Conservation (phyloP, 2,888 invertebrate genomes). For the Drosophila peninsularis region DNA sequence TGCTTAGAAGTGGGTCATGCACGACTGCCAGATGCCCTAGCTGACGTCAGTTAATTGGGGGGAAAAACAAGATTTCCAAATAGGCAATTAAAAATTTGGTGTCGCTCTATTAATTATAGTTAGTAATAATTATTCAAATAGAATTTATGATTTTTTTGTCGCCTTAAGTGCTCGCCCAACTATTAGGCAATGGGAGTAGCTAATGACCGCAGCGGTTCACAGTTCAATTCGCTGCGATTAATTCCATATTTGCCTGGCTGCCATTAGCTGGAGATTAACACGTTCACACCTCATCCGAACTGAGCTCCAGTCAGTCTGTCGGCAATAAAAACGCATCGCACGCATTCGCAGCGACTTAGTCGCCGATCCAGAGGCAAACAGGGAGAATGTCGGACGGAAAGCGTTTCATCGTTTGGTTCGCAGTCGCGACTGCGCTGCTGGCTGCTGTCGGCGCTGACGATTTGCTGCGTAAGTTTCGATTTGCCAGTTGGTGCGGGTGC, state of each 20-base stretch:
- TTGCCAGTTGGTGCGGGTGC: neutral
- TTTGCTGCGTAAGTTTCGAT: conserved; percentile 18
- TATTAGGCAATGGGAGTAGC: conserved; percentile 6
- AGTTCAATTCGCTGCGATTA: conserved; percentile 4
- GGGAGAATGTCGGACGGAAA: conserved; percentile 10
- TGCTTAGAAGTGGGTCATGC: neutral
- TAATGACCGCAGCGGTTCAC: neutral
- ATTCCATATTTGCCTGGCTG: conserved; percentile 9
- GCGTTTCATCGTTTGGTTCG: conserved; percentile 6
- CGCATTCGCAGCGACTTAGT: conserved; percentile 30
- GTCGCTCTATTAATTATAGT: conserved; percentile 1
- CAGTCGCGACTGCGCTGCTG: neutral
- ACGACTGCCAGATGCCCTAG: neutral
- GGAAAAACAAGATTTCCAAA: neutral
- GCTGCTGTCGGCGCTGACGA: neutral
- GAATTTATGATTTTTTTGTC: neutral
- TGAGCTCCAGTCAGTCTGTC: neutral
- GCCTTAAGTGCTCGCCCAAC: neutral
- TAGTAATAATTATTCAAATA: neutral
- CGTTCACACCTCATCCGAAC: neutral
- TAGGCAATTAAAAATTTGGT: neutral
- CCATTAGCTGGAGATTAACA: neutral
- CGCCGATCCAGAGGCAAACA: neutral
- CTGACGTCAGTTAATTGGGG: neutral
- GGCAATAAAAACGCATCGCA: conserved; percentile 37